Base-by-base conservation (phyloP, 2,797 vertebrate genomes). In the Siniperca obscura region DNA sequence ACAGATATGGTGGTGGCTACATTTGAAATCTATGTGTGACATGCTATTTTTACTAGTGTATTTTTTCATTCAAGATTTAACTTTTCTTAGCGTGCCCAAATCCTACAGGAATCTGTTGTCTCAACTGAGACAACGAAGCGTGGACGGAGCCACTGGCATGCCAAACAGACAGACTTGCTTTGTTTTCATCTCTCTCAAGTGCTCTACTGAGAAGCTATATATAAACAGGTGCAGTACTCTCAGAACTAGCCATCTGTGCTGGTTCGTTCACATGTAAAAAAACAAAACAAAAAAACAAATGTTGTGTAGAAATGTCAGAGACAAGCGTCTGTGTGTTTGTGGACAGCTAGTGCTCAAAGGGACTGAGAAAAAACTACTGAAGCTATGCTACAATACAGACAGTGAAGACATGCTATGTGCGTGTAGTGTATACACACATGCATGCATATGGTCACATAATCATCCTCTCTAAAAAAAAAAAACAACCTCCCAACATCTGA, bases 141-240 rank as follows among this genome's bases (percentile, higher is more conserved):
- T 66, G 87, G 87, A 92, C 87, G 76, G 83, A 92, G 89, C 84
- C 78, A 90, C 30, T 89, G 91, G 89, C 89, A 87, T 88, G 89
- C 91, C 86, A 93, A 94, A 93, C 91, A 93, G 90, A 94, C 92
- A 91, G 93, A 91, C 91, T 92, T 86, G 91, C 91, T 93, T 94
- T 95, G 93, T 94, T 94, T 94, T 93, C 71, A 82, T 94, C 86
- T 93, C 93, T 93, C 90, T 94, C 91, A 91, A 94, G 92, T 93
- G 87, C 89, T 92, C 93, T 90, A 93, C 93, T 91, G 93, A 95
- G 92, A 89, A 91, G 92, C 94, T 95, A 95, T 94, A 96, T 96
- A 94, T 96, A 96, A 95, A 94, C 94, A 94, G 94, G 95, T 95
- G 90, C 94, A 85, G 88, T 60, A 53, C 87, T 91, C 90, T 91